Percentiles rank a stretch among this genome's conserved stretches.
These are phyloP conservation scores for Cairina moschata DNA, from an alignment of 2,113 vertebrate species.

Conservation along the genomic window DNA sequence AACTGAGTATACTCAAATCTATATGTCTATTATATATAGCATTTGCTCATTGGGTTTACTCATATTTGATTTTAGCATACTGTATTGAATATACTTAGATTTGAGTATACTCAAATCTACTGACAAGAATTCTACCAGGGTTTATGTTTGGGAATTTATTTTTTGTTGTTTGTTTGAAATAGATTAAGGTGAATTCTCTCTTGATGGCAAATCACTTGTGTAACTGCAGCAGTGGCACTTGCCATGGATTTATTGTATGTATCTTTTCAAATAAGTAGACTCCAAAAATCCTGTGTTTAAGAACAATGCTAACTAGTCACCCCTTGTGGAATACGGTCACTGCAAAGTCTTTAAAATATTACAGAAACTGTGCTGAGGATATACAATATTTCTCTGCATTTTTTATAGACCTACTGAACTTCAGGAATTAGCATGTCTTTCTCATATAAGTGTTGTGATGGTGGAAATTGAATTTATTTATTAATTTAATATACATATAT, in stretches of 20 bases:
- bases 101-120: neutral
- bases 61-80: rapidly evolving
- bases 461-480: neutral
- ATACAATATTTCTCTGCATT: rapidly evolving
- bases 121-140: neutral
- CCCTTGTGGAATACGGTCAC: rapidly evolving
- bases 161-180: neutral
- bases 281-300: rapidly evolving
- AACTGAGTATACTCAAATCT: neutral
- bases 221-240: neutral
- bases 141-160: neutral
- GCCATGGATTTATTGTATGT: neutral
- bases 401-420: neutral
- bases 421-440: neutral
- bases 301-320: neutral
- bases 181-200: too few relatives aligned
- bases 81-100: too few relatives aligned
- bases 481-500: too few relatives aligned
- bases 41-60: too few relatives aligned
- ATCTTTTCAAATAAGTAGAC: neutral
- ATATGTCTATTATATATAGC: too few relatives aligned
- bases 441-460: neutral
- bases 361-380: neutral
- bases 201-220: neutral
- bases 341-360: neutral